Evolutionary conservation across 2,113 vertebrate species (phyloP).

Genomic region (Taxidea taxus): DNA sequence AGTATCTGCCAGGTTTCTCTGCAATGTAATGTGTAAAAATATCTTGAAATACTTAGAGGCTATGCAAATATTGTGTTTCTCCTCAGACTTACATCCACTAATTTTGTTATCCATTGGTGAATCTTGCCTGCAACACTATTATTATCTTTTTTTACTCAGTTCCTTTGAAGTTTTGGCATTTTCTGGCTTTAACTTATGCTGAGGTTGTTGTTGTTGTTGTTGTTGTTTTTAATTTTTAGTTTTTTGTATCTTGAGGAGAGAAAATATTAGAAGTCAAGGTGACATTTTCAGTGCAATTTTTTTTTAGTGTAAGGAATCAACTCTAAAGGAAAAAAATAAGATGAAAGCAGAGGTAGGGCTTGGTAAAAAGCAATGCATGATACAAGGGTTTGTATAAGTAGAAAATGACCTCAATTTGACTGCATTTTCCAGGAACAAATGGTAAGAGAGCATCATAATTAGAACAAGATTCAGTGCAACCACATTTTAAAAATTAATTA

Average conservation of each 20-base stretch:
- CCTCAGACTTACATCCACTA: not conserved
- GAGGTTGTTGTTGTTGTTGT: not conserved
- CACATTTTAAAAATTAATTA: not conserved
- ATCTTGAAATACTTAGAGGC: not conserved
- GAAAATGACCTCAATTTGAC: not conserved
- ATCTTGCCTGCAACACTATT: not conserved
- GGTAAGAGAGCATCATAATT: not conserved
- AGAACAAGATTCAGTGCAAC: not conserved
- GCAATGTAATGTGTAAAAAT: not conserved
- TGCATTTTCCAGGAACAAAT: not conserved
- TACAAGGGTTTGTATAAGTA: not conserved
- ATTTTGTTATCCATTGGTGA: not conserved
- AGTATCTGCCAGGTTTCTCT: not conserved
- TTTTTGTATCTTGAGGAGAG: not conserved
- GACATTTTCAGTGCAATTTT: not conserved
- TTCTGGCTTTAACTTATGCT: not conserved
- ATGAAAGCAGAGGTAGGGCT: not conserved
- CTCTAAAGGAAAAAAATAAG: not conserved
- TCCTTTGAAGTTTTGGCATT: not conserved
- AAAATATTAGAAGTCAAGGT: not conserved
- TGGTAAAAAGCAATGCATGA: not conserved
- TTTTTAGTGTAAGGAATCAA: not conserved
- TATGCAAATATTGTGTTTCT: not conserved
- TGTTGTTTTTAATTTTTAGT: not conserved
- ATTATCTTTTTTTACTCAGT: not conserved